Conservation (phyloP, 2,888 invertebrate species). For the Monopis laevigella region DNA sequence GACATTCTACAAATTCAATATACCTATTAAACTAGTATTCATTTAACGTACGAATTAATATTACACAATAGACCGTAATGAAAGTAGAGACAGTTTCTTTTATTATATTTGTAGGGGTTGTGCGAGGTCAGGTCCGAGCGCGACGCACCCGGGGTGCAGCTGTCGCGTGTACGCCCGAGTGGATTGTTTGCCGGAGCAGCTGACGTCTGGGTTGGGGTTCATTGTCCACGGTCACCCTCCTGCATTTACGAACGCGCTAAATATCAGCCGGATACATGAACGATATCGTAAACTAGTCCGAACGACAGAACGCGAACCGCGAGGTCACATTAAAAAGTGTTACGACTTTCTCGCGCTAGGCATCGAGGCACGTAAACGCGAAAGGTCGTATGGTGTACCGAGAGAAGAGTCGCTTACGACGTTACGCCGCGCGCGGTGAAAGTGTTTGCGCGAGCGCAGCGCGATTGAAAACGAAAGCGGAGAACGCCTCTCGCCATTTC, state of each 20-base stretch:
- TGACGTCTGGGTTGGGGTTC: constrained; percentile 27
- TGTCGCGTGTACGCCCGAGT: too few species aligned
- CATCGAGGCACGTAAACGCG: constrained; percentile 27
- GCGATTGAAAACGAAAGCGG: constrained; percentile 65
- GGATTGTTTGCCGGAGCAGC: constrained; percentile 27
- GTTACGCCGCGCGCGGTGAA: constrained; percentile 52
- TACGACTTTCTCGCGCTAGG: constrained; percentile 63
- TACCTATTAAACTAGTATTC: too few species aligned
- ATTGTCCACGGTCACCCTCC: constrained; percentile 33
- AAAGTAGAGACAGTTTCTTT: background rate
- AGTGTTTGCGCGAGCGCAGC: constrained; percentile 54
- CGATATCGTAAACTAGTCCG: constrained; percentile 55
- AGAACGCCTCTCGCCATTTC: constrained; percentile 66
- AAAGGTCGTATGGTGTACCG: constrained; percentile 49
- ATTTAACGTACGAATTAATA: too few species aligned
- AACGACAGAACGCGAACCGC: constrained; percentile 58
- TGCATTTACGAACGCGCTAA: constrained; percentile 27
- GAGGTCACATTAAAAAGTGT: constrained; percentile 65
- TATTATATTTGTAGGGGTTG: too few species aligned
- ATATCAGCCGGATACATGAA: constrained; percentile 27
- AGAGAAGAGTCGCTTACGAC: constrained; percentile 45
- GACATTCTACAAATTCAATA: too few species aligned
- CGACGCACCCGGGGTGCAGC: constrained; percentile 48
- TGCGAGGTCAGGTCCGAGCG: constrained; percentile 55
- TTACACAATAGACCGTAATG: too few species aligned